phyloP scores from a whole-genome alignment of 2,797 vertebrate species.

The Micropoecilia bifurca region DNA sequence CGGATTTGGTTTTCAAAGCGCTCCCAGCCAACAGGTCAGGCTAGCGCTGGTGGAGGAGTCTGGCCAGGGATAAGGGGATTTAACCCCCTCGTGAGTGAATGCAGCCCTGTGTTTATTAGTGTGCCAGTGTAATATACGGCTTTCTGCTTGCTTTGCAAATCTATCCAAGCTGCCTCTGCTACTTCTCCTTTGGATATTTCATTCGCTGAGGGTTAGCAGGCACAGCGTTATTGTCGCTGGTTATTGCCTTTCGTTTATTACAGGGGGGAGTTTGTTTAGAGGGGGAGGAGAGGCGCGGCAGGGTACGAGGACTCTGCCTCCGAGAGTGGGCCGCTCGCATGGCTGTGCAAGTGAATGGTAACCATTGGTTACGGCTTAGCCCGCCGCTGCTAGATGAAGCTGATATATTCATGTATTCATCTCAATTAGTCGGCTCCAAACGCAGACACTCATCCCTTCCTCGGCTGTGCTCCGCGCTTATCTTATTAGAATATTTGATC shows the following conservation, averaged over 20 bases:
- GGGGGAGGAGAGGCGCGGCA: not conserved
- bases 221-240: slow-evolving; percentile 73
- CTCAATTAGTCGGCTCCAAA: slow-evolving; percentile 78
- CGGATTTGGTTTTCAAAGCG: slow-evolving; percentile 73
- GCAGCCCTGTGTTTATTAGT: slow-evolving; percentile 68
- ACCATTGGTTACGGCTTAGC: slow-evolving; percentile 75
- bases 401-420: slow-evolving; percentile 83
- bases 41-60: slow-evolving; percentile 55
- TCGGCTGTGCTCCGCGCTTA: slow-evolving; percentile 64
- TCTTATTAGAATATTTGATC: slow-evolving; percentile 78
- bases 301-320: slow-evolving; percentile 40
- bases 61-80: slow-evolving; percentile 72
- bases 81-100: slow-evolving; percentile 57
- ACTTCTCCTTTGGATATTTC: slow-evolving; percentile 73
- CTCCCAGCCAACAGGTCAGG: slow-evolving; percentile 69
- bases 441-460: slow-evolving; percentile 72
- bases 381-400: slow-evolving; percentile 65
- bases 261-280: slow-evolving; percentile 77
- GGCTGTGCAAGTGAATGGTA: slow-evolving; percentile 73
- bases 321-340: slow-evolving; percentile 59
- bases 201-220: slow-evolving; percentile 72
- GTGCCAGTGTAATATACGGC: slow-evolving; percentile 74
- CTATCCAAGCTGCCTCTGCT: slow-evolving; percentile 65
- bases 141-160: slow-evolving; percentile 79
- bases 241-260: slow-evolving; percentile 83